Conservation (phyloP, 2,113 vertebrate genomes). For the Semicossyphus pulcher region DNA sequence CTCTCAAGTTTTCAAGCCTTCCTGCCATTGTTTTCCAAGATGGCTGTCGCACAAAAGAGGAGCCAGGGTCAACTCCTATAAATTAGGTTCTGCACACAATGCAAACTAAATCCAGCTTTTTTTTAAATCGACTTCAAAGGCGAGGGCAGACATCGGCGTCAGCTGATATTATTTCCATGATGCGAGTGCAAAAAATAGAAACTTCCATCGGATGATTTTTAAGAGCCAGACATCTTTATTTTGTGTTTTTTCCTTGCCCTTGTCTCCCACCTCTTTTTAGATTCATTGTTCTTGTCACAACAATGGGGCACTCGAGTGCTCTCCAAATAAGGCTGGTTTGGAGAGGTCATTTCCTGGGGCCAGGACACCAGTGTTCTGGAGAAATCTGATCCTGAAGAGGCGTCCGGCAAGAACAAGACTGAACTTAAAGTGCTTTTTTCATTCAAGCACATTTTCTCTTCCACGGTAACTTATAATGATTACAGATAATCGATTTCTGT, state of each 20-base stretch:
- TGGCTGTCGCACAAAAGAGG: conserved; percentile 91
- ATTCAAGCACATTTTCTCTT: not conserved
- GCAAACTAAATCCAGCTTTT: conserved; percentile 87
- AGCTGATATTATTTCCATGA: conserved; percentile 76
- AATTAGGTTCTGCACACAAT: conserved; percentile 93
- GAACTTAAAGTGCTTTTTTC: not conserved
- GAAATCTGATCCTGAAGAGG: conserved; percentile 55
- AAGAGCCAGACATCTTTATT: conserved; percentile 59
- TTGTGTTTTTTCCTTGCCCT: conserved; percentile 66
- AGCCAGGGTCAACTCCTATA: conserved; percentile 92
- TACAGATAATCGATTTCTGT: conserved; percentile 3
- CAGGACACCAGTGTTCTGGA: conserved; percentile 43
- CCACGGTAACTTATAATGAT: not conserved
- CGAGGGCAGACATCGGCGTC: conserved; percentile 45
- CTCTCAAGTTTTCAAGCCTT: conserved; percentile 91
- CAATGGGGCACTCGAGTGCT: conserved; percentile 65
- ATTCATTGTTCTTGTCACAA: conserved; percentile 80
- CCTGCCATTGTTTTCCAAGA: conserved; percentile 96
- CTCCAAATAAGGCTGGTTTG: conserved; percentile 74
- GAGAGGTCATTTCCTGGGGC: conserved; percentile 64
- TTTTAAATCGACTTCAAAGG: conserved; percentile 90
- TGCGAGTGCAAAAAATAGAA: conserved; percentile 63
- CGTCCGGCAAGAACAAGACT: conserved; percentile 17
- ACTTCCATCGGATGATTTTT: conserved; percentile 60
- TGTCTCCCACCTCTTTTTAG: conserved; percentile 68